Evolutionary conservation across 2,113 vertebrate genomes (phyloP), one percentile per base, ranked within the genome.

Genomic region (Etia nguti): DNA sequence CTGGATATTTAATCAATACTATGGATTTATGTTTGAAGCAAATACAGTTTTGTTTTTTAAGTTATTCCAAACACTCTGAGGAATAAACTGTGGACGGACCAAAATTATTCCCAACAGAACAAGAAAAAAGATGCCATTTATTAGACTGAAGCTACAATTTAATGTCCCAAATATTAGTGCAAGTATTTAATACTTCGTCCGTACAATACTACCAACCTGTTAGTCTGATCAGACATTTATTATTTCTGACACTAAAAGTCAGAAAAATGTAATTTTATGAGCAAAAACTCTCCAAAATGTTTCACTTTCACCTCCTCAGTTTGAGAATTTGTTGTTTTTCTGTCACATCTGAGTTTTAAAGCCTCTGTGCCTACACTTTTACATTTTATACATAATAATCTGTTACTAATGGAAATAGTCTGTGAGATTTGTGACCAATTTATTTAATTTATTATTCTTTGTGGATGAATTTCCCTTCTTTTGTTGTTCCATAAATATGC

Each of bases 1-100:
- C 46, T n/a, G 70, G 73, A 77, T 52, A 77, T 77, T 77, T 77
- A 77, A 77, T n/a, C 73, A 75, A 11, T 75, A 48, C 59, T n/a
- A 8, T 34, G 73, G 73, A 31, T 77, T 77, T 77, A 1, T 52
- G 26, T 52, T 77, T 52, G 46, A 52, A 77, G 6, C 3, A 20
- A n/a, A 52, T 52, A 55, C n/a, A 31, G 43, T 75, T 73, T 75
- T 75, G 22, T 73, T 70, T 70, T 70, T 73, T 50, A 77, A 50
- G 10, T 77, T 77, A 52, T 77, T 77, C 8, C n/a, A 46, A 75
- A 50, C 70, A 75, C 41, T 18, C 15, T 8, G 43, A 26, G 70
- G 43, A 18, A 31, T 2, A 52, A 77, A 31, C 46, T 31, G 15
- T 31, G 46, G 46, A 50, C 24, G 18, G 16, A 52, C 26, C 6